Evolutionary conservation across 2,113 vertebrate species (phyloP), one percentile per base, ranked within the genome.

Genomic region (Taxidea taxus): DNA sequence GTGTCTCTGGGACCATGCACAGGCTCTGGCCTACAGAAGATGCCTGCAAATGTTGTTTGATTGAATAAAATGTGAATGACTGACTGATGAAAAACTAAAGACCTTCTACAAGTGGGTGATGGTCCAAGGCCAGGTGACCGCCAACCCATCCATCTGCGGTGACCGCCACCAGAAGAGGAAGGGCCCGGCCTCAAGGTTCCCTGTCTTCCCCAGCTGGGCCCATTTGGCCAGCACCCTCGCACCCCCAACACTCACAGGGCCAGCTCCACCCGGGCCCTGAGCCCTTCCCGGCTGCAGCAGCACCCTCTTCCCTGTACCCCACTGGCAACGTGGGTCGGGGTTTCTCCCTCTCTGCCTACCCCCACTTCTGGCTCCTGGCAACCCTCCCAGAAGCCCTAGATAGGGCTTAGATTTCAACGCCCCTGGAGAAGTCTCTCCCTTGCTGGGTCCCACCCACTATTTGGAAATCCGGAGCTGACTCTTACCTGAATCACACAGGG

Each of bases 401-500:
- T 8, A 39, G 34, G 49, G 12, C 12, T 37, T 62, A 49, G 74
- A 88, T 86, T 83, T 54, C 9, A 90, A 42, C 29, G 70, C 16
- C 72, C 37, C 56, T 29, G 27, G 31, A 66, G 37, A 81, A 9
- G 31, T 66, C 81, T 91, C 77, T 62, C 44, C 84, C 37, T 7
- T 20, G 7, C 44, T 47, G 21, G 14, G 78, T 34, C 44, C 58
- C 96, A 96, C 95, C 96, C 84, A 92, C 60, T 84, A 4, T 95
- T 90, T 95, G 80, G 94, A 95, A 97, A 97, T 93, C 87, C 37
- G 0, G 54, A 95, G 84, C 70, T 97, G 96, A 98, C 96, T 97
- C 95, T 89, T n/a, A 98, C 92, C 97, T 97, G 96, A 98, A 87
- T 97, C 97, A 98, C 75, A n/a, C 94, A 12, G 34, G 74, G 83